A percentile compares a stretch with the other conserved stretches of the same genome.
These are phyloP conservation scores for Steinernema scapterisci DNA, from an alignment of 2,888 invertebrate genomes.

Conservation along the genomic window DNA sequence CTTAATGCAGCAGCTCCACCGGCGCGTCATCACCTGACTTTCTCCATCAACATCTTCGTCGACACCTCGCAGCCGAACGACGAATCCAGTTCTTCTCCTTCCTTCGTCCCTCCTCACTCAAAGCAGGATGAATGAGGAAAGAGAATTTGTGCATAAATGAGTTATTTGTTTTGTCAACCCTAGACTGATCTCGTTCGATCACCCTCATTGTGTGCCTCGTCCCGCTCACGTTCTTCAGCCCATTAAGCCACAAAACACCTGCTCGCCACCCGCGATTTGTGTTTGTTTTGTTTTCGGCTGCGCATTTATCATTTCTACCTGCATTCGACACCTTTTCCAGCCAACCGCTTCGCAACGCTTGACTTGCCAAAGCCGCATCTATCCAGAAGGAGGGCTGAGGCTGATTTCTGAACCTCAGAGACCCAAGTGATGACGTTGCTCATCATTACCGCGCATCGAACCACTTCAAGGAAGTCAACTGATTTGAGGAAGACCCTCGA, in stretches of 20 bases:
- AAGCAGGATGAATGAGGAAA: background rate
- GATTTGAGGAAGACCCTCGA: background rate
- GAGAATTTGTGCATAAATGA: constrained; percentile 17
- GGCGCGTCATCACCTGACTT: background rate
- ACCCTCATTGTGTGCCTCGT: background rate
- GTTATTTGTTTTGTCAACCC: constrained; percentile 20
- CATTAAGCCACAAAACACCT: background rate
- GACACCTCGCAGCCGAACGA: background rate
- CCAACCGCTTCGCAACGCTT: background rate
- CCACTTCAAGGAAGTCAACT: constrained; percentile 23
- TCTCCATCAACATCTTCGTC: constrained; percentile 3
- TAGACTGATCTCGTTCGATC: background rate
- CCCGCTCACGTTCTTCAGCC: background rate
- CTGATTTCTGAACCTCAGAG: background rate
- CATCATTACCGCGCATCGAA: background rate
- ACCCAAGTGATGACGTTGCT: background rate
- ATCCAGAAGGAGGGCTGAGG: background rate
- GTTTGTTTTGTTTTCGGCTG: background rate
- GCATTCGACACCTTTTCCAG: background rate
- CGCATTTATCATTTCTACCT: background rate
- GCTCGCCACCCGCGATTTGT: background rate
- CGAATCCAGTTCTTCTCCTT: constrained; percentile 12
- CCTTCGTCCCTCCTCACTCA: background rate
- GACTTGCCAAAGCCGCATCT: background rate
- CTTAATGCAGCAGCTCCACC: background rate